Evolutionary conservation across 2,113 vertebrate genomes (phyloP).

Genomic region (Zeus faber): DNA sequence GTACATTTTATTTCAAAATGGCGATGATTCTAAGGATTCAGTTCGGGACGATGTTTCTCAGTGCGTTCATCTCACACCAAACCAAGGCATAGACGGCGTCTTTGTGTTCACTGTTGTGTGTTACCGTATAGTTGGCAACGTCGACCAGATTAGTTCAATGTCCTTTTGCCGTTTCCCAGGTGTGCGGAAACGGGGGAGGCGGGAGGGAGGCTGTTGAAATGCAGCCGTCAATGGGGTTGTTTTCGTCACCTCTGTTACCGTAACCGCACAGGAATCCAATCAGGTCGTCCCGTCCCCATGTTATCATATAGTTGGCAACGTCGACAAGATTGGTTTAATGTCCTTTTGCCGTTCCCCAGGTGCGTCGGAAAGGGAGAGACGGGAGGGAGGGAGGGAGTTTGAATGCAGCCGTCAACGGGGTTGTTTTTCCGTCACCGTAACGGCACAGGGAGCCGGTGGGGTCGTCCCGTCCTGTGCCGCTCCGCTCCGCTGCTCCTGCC

Average conservation of each 20-base stretch:
- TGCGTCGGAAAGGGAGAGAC: too few species aligned
- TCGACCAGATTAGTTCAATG: background rate
- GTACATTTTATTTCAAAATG: conserved; percentile 20
- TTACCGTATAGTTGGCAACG: background rate
- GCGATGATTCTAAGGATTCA: conserved; percentile 7
- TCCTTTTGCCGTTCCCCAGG: too few species aligned
- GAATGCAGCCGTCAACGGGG: background rate
- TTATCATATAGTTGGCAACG: background rate
- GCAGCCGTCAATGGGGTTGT: background rate
- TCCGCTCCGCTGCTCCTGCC: background rate
- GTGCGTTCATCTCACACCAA: conserved; percentile 52
- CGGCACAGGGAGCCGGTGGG: background rate
- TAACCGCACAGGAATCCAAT: background rate
- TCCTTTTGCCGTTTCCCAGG: too few species aligned
- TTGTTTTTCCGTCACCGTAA: background rate
- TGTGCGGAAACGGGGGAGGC: too few species aligned
- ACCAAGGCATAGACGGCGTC: conserved; percentile 6
- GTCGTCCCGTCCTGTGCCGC: background rate
- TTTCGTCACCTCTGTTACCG: background rate
- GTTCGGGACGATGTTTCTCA: conserved; percentile 19
- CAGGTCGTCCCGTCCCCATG: too few species aligned
- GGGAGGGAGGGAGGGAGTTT: background rate
- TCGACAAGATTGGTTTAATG: background rate
- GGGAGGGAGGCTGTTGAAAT: background rate
- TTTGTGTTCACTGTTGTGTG: too few species aligned